Base-by-base conservation (phyloP, 2,113 vertebrate species). In the Lontra canadensis region DNA sequence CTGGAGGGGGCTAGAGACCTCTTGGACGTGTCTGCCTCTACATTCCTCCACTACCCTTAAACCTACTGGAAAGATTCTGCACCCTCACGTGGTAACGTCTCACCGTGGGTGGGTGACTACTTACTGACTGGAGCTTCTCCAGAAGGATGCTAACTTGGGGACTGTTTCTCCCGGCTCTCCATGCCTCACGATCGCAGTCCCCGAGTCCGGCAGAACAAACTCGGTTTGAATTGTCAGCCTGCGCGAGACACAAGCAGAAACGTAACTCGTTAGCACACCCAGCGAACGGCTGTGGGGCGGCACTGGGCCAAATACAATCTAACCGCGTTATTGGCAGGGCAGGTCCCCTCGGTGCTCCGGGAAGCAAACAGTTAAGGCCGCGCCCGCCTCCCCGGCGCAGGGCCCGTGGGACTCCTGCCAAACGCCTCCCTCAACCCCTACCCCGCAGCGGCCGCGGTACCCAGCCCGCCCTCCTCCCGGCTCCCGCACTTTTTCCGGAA, bases 301-400 rank as follows among this genome's bases (percentile, higher is more conserved):
- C 12, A 5, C 10, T 1, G 42, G 39, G 7, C 10, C 69, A 52
- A 57, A 9, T 0, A 11, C 34, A 23, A 52, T 1, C 17, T 6
- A 14, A 59, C 6, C 10, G 69, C 13, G 21, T 17, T 20, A 39
- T 26, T 17, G 6, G 23, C 11, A 7, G 18, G 52, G 49, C 39
- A 21, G n/a, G 1, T 25, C n/a, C 12, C 18, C 13, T 1, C 4
- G 44, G 39, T 1, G 55, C 29, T 31, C n/a, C 36, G 52, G 57
- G 17, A 59, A 55, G 55, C 55, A 29, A 42, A 39, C 25, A 61
- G 78, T 86, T 73, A 88, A 36, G 4, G 6, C 67, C 34, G 57
- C n/a, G 1, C 29, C 25, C 42, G 74, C 78, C 26, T 21, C 31
- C 39, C 1, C 2, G 29, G 29, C 76, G 9, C 3, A 0, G 17